Base-by-base conservation (phyloP, 23 tunicate genomes). In the Oikopleura vanhoeffeni region DNA sequence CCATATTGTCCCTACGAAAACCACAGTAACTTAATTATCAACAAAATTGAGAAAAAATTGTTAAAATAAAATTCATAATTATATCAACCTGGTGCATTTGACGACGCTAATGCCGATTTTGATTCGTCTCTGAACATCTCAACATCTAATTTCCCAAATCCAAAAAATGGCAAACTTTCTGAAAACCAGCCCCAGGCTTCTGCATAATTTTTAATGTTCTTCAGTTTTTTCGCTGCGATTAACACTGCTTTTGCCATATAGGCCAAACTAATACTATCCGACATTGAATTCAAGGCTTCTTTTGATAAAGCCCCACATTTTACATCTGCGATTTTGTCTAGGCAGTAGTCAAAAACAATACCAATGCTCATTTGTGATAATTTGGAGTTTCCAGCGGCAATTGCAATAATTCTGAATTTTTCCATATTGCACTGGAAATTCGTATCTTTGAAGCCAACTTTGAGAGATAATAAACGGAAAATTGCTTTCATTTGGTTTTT, bases 371-470 rank as follows among this genome's bases (percentile, higher is more conserved):
- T 93, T 41, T 91, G 87, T 83, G 36, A 84, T 8, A 92, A 89
- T 13, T 67, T 82, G 39, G 85, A 84, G 64, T 85, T 88, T 57
- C 84, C 86, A 4, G 98, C 98, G 39, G 88, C 83, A 76, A 39
- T 83, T 0, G 76, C 76, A 32, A 93, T 58, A 36, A 93, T 85
- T 0, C 76, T 83, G 41, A 93, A 93, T 77, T 88, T 93, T 58
- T 93, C 95, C 60, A 85, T 89, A 67, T 89, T 39, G 76, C 98
- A 90, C 41, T 93, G 90, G 85, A 93, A 93, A 60, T 93, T 93
- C 39, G 41, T 86, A 85, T 93, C 98, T 64, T 93, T 93, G 86
- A 87, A 90, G 0, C 98, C 98, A 40, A 89, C 94, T 83, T 87
- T 90, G 13, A 92, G 87, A 0, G 90, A 83, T 49, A 93, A 85